Evolutionary conservation across 2,113 vertebrate genomes (phyloP), one percentile per base, ranked within the genome.

Genomic region (Poecilia latipinna): DNA sequence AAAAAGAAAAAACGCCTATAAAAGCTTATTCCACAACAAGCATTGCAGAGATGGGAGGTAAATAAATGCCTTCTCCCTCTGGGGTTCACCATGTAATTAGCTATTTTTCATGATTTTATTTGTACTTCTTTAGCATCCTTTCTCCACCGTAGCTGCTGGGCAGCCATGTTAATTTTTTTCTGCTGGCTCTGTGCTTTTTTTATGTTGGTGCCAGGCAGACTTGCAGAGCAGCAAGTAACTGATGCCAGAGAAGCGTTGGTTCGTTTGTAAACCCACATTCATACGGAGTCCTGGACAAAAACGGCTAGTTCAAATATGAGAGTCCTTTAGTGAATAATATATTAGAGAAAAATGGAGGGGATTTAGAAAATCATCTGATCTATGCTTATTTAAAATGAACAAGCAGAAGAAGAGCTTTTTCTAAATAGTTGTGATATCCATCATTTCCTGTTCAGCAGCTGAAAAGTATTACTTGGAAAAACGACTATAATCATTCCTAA

Each of bases 181-280:
- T 29, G 51, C 31, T 68, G 84, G 66, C 77, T 79, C 82, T 1
- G 12, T 54, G 74, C 65, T 79, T 51, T 74, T 74, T 78, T 75
- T 48, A 12, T 33, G 35, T 61, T 39, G 78, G 60, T 3, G 44
- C 75, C 87, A 84, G 77, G 70, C 75, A 70, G 68, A 73, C 32
- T 51, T 75, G 78, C 75, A 72, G 66, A 75, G 42, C 39, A 71
- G 78, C 75, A 83, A 8, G 29, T 66, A 28, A 72, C 70, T 65
- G 68, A 71, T 84, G 87, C 87, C 90, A 90, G 87, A 86, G 51
- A 61, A 39, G 10, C 29, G 62, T 68, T 39, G n/a, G 74, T 77
- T 77, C 81, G 86, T 92, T 87, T 83, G 68, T 89, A 87, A 88
- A 84, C 65, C 67, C 61, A 37, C 51, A 65, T 32, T 77, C 65